These are phyloP conservation scores for Caerostris extrusa DNA, from an alignment of 1,140 invertebrate genomes.

Conservation along the genomic window DNA sequence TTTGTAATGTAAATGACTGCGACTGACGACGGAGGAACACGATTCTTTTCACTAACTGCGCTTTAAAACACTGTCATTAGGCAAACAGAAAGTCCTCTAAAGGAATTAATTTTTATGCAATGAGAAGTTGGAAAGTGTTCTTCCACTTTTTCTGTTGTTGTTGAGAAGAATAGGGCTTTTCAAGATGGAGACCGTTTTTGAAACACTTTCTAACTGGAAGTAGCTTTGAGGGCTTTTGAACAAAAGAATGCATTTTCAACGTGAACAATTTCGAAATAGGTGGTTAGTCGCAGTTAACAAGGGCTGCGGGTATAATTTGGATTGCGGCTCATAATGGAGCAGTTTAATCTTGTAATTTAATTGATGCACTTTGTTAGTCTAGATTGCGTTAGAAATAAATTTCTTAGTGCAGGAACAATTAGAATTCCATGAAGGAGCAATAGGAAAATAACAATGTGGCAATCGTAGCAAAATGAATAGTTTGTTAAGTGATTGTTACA, in stretches of 20 bases:
- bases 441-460: too few relatives aligned
- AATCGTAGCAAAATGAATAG: too few relatives aligned
- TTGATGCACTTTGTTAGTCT: neutral
- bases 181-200: neutral
- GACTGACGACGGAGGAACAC: conserved; percentile 7
- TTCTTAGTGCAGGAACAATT: too few relatives aligned
- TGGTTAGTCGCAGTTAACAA: conserved; percentile 1
- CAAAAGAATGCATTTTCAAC: conserved; percentile 4
- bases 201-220: neutral
- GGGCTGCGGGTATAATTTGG: neutral
- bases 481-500: too few relatives aligned
- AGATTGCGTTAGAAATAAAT: too few relatives aligned
- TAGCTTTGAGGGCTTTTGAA: neutral
- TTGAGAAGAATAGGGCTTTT: neutral
- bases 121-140: neutral
- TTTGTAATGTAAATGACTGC: conserved; percentile 57
- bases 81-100: conserved; percentile 4
- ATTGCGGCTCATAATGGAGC: neutral
- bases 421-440: too few relatives aligned
- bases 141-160: neutral
- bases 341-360: neutral
- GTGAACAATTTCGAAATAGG: neutral
- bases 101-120: conserved; percentile 33
- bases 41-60: conserved; percentile 54
- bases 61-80: conserved; percentile 40